Base-by-base conservation (phyloP, 2,888 invertebrate genomes). In the Drosophila percnosoma region DNA sequence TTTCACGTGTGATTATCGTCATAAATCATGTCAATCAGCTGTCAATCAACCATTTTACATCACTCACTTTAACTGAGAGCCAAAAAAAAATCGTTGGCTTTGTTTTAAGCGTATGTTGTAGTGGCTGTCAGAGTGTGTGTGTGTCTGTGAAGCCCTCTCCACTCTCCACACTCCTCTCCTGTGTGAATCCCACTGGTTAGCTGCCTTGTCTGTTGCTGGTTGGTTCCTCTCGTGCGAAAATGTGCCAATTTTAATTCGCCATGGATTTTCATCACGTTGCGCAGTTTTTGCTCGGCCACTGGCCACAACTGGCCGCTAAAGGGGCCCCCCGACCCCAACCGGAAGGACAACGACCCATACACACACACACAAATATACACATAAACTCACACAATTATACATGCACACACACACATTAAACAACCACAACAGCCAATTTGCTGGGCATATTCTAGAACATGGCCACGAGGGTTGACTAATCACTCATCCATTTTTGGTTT, bases 221-320 rank as follows among this genome's bases (percentile, higher is more conserved):
- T 8, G 24, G 45, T 8, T 45, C 24, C 45, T 64, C 64, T 70
- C 51, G 51, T 74, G 66, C 52, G 54, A 80, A 83, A 82, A 76
- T 84, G 84, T 80, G 79, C 73, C 84, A 82, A 77, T 76, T 79
- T 74, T 76, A 74, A 80, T 79, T 79, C 70, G 73, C 73, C 59
- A 78, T 82, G 69, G 63, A 76, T 76, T 77, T 78, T 69, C 66
- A 67, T 68, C 75, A 70, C 72, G 65, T 70, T 66, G 70, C 66
- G 78, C 75, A 78, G 61, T 78, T 75, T 78, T 78, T 78, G 71
- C 52, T 51, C 49, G 58, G 66, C 54, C 57, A 70, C 60, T 57
- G 73, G 73, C 73, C 74, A 42, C 78, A 77, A 71, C 71, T 49
- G 78, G 15, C 62, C 59, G 55, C 66, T 58, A 59, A 64, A 67